Evolutionary conservation across 2,113 vertebrate genomes (phyloP).

Genomic region (Cervus canadensis): DNA sequence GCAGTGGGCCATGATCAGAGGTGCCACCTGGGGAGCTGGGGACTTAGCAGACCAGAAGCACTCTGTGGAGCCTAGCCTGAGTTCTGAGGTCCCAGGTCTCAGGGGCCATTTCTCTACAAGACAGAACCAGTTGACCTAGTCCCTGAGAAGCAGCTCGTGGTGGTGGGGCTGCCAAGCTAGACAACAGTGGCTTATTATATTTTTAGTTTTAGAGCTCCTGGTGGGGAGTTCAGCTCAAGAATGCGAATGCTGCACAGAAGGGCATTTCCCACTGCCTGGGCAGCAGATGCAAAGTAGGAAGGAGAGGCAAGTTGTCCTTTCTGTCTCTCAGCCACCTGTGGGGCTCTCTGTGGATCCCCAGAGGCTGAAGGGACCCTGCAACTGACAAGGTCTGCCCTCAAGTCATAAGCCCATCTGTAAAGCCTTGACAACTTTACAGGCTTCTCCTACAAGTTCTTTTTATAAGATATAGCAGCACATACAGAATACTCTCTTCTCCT

Average conservation of each 20-base stretch:
- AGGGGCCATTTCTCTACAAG: neutral
- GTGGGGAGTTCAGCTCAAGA: neutral
- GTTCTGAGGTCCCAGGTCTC: neutral
- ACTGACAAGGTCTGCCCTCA: neutral
- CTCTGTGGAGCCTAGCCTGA: neutral
- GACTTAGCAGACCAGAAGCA: neutral
- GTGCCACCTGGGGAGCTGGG: neutral
- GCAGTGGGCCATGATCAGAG: neutral
- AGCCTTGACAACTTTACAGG: neutral
- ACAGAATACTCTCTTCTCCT: neutral
- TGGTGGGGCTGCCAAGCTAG: neutral
- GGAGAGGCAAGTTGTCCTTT: neutral
- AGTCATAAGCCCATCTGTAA: neutral
- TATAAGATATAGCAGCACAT: neutral
- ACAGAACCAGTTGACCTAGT: neutral
- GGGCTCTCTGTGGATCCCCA: neutral
- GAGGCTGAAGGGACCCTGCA: neutral
- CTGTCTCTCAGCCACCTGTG: neutral
- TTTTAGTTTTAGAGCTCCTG: neutral
- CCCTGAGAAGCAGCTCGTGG: neutral
- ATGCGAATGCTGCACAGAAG: neutral
- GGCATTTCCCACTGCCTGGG: neutral
- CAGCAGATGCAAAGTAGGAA: neutral
- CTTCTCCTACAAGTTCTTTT: neutral
- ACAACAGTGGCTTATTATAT: neutral